Evolutionary conservation across 2,113 vertebrate species (phyloP).

Genomic region (Colossoma macropomum): DNA sequence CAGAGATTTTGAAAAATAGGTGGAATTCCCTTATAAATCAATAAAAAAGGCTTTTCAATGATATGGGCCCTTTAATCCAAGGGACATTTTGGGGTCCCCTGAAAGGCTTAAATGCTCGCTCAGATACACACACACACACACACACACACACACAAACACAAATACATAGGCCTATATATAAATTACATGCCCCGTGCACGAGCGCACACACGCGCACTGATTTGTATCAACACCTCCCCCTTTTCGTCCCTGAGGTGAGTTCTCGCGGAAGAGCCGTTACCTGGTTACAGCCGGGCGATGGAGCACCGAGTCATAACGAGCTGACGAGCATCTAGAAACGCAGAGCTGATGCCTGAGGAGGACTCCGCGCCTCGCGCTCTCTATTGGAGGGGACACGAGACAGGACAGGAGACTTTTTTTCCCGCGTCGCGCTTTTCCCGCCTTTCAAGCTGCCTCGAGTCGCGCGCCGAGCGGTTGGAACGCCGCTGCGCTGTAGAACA

Average conservation of each 20-base stretch:
- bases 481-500: too few species aligned
- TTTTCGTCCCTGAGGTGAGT: slow-evolving; percentile 48
- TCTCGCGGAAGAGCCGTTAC: slow-evolving; percentile 73
- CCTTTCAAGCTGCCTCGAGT: not conserved
- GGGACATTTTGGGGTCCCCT: too few species aligned
- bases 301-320: slow-evolving; percentile 56
- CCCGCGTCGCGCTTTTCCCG: not conserved
- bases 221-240: slow-evolving; percentile 71
- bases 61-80: too few species aligned
- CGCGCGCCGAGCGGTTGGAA: not conserved
- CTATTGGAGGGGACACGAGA: slow-evolving; percentile 16
- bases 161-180: not conserved
- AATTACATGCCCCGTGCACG: not conserved
- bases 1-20: too few species aligned
- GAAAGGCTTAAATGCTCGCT: too few species aligned
- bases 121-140: slow-evolving; percentile 15
- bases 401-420: too few species aligned
- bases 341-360: not conserved
- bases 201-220: slow-evolving; percentile 12
- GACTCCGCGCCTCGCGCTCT: slow-evolving; percentile 1
- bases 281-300: slow-evolving; percentile 74
- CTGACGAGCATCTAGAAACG: slow-evolving; percentile 30
- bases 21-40: too few species aligned
- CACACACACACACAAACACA: not conserved
- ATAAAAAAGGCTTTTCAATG: too few species aligned